Evolutionary conservation across 2,797 vertebrate genomes (phyloP).

Genomic region (Tenualosa thibaudeaui): DNA sequence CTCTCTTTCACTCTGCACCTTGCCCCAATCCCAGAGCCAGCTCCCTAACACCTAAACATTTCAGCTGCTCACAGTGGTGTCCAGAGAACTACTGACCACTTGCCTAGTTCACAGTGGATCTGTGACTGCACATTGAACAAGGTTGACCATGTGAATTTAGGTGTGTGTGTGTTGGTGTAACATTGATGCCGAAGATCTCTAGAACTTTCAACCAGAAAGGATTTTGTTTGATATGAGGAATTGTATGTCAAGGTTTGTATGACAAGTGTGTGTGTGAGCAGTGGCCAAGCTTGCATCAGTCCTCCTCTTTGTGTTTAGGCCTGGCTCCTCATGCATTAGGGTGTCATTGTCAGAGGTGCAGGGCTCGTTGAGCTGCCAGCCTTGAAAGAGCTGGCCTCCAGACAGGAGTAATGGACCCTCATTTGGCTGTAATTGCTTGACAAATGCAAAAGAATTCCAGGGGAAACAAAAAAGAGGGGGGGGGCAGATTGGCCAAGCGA

Average conservation of each 20-base stretch:
- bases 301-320: conserved; percentile 23
- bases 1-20: not conserved
- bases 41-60: conserved; percentile 5
- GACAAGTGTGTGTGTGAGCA: not conserved
- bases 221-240: not conserved
- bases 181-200: not conserved
- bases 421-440: conserved; percentile 73
- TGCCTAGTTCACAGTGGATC: not conserved
- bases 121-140: not conserved
- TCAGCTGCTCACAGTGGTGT: not conserved
- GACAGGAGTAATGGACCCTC: conserved; percentile 59
- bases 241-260: not conserved
- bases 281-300: not conserved
- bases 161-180: not conserved
- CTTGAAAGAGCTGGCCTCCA: conserved; percentile 58
- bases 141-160: not conserved
- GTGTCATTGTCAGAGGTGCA: conserved; percentile 41
- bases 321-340: not conserved
- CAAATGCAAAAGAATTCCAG: conserved; percentile 64
- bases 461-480: conserved; percentile 43
- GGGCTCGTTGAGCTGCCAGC: conserved; percentile 48
- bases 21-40: not conserved
- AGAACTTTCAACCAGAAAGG: not conserved
- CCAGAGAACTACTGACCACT: not conserved
- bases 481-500: conserved; percentile 43